These are phyloP conservation scores for Noctua janthina DNA, from an alignment of 2,888 invertebrate genomes.

Conservation along the genomic window DNA sequence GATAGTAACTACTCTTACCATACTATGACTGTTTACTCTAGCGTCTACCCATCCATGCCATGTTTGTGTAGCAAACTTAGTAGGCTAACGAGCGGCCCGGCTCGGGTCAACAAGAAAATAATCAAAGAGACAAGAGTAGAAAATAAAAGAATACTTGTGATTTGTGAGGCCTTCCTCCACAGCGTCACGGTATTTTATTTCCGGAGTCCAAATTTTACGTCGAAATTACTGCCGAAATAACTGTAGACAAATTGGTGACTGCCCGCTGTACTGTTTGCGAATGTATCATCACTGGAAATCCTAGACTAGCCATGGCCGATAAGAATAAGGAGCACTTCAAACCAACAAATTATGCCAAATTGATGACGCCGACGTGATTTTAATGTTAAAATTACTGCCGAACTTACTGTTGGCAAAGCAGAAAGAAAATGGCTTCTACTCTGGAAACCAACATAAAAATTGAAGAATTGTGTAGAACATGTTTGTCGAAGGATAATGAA, in stretches of 20 bases:
- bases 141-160: not conserved
- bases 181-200: not conserved
- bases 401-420: not conserved
- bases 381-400: not conserved
- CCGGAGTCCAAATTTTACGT: not conserved
- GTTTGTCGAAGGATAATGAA: slow-evolving; percentile 81
- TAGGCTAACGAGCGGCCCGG: no score
- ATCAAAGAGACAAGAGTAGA: no score
- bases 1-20: no score
- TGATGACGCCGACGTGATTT: slow-evolving; percentile 3
- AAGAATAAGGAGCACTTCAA: not conserved
- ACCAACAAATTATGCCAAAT: not conserved
- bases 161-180: not conserved
- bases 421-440: slow-evolving; percentile 71
- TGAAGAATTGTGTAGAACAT: slow-evolving; percentile 85
- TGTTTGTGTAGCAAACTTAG: no score
- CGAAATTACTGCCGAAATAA: not conserved
- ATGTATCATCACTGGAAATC: not conserved
- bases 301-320: not conserved
- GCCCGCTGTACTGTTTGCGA: not conserved
- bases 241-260: not conserved
- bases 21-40: no score
- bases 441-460: slow-evolving; percentile 75
- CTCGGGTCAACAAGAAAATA: not conserved
- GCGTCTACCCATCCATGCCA: no score